Percentiles rank a stretch among this genome's conserved stretches.
phyloP scores from a whole-genome alignment of 1,140 invertebrate species.

The Drosophila ananassae region DNA sequence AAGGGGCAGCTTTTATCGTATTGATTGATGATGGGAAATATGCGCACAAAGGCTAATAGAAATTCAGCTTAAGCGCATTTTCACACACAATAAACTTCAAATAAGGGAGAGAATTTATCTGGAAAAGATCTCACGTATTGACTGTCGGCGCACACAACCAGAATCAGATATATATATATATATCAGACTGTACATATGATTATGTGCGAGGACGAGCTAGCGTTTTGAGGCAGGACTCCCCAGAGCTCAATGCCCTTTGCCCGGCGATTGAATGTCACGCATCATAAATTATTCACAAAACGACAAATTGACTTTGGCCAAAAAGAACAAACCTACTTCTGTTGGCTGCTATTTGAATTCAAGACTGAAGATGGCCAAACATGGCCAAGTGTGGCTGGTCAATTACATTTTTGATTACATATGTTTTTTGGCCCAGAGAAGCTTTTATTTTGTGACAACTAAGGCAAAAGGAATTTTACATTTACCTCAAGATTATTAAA shows the following conservation, averaged over 20 bases:
- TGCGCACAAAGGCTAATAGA: constrained; percentile 82
- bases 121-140: constrained; percentile 66
- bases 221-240: constrained; percentile 32
- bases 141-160: constrained; percentile 24
- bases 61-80: constrained; percentile 81
- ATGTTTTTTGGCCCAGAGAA: neutral
- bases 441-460: neutral
- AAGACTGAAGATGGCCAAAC: constrained; percentile 5
- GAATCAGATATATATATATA: constrained; percentile 24
- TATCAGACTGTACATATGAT: neutral
- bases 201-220: constrained; percentile 11
- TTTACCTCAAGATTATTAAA: neutral
- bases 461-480: neutral
- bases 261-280: constrained; percentile 79
- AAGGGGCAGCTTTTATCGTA: constrained; percentile 66
- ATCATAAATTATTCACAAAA: constrained; percentile 81
- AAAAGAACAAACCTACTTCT: constrained; percentile 49
- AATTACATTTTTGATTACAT: constrained; percentile 10
- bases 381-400: neutral
- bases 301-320: constrained; percentile 71
- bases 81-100: constrained; percentile 82
- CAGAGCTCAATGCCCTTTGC: constrained; percentile 55
- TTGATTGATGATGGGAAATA: constrained; percentile 82
- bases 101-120: constrained; percentile 66
- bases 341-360: constrained; percentile 15